Percentiles rank a stretch among this genome's conserved stretches.
phyloP scores from a whole-genome alignment of 2,888 invertebrate genomes.

The Drosophila planitibia region DNA sequence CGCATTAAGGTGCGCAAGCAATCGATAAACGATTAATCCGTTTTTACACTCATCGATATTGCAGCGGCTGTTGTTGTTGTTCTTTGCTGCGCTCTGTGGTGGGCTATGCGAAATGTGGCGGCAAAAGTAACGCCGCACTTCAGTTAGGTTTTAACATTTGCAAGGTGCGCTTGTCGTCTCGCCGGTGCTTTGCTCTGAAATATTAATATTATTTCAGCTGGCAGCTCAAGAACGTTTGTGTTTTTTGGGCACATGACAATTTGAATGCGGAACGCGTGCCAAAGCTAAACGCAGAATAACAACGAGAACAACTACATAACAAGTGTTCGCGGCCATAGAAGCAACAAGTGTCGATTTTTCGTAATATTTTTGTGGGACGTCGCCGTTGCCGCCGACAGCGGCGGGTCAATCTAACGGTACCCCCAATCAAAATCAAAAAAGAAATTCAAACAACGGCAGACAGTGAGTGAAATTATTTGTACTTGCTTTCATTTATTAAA shows the following conservation, averaged over 20 bases:
- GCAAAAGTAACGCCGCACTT: conserved; percentile 53
- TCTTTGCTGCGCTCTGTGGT: conserved; percentile 12
- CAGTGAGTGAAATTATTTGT: conserved; percentile 68
- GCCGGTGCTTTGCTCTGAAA: conserved; percentile 24
- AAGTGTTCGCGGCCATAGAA: conserved; percentile 45
- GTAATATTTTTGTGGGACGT: conserved; percentile 31
- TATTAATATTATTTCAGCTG: conserved; percentile 26
- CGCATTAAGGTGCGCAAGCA: not conserved
- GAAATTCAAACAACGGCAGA: conserved; percentile 66
- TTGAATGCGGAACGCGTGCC: conserved; percentile 62
- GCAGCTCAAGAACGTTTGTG: conserved; percentile 49
- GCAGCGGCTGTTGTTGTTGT: conserved; percentile 20
- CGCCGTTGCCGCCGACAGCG: conserved; percentile 40
- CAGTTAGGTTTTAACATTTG: conserved; percentile 68
- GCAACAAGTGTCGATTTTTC: conserved; percentile 58
- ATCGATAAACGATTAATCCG: conserved; percentile 31
- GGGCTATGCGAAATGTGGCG: conserved; percentile 66
- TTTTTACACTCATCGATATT: conserved; percentile 28
- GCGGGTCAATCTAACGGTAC: conserved; percentile 75
- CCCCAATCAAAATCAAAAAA: conserved; percentile 56
- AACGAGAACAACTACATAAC: conserved; percentile 32
- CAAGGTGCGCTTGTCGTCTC: conserved; percentile 63
- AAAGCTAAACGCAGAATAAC: conserved; percentile 33
- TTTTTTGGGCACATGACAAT: conserved; percentile 46
- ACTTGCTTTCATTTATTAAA: conserved; percentile 61